Evolutionary conservation across 2,797 vertebrate species (phyloP).

Genomic region (Masticophis lateralis): DNA sequence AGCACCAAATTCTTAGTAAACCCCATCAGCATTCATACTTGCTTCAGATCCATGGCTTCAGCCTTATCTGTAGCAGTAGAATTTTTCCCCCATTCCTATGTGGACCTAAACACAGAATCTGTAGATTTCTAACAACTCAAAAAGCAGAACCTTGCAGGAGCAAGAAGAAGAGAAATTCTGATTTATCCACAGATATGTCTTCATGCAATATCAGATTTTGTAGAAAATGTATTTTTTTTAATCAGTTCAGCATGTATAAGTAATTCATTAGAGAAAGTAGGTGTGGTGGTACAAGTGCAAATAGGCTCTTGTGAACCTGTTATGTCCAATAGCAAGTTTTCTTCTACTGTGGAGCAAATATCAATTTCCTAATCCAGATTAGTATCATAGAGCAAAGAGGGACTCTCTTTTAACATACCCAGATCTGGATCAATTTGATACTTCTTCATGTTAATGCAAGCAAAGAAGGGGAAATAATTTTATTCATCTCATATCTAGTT

Average conservation of each 20-base stretch:
- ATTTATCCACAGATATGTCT: not conserved
- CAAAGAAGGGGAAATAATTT: not conserved
- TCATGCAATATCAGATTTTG: not conserved
- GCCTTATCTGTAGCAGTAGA: not conserved
- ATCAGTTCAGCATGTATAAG: not conserved
- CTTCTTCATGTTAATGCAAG: not conserved
- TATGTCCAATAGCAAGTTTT: not conserved
- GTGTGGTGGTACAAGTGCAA: not conserved
- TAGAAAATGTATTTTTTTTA: not conserved
- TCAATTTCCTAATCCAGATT: not conserved
- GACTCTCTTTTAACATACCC: not conserved
- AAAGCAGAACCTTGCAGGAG: not conserved
- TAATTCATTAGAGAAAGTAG: not conserved
- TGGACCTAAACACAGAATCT: not conserved
- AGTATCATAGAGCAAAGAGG: not conserved
- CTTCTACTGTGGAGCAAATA: not conserved
- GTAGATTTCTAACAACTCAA: not conserved
- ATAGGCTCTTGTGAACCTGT: not conserved
- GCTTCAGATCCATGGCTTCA: not conserved
- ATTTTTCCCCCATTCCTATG: not conserved
- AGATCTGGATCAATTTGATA: not conserved
- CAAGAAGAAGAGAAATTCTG: not conserved
- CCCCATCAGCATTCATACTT: too few relatives aligned
- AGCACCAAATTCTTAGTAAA: too few relatives aligned
- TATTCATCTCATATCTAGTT: not conserved